phyloP scores from a whole-genome alignment of 1,140 invertebrate species.

The Xylocopa sonorina region DNA sequence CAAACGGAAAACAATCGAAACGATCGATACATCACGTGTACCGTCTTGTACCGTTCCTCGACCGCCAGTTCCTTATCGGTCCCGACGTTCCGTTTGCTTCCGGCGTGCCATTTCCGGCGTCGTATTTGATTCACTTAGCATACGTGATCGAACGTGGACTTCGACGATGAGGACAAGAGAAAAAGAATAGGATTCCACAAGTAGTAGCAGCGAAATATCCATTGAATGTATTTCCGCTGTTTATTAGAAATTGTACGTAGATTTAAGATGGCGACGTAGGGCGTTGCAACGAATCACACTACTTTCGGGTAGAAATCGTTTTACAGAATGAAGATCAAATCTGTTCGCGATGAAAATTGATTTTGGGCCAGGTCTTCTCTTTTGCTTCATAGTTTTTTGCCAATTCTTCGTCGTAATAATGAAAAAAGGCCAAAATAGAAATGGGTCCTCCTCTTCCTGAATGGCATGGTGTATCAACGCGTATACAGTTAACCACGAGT shows the following conservation, averaged over 20 bases:
- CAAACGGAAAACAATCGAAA: slow-evolving; percentile 60
- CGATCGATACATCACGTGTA: slow-evolving; percentile 57
- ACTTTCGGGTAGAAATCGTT: slow-evolving; percentile 18
- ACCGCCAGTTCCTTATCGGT: slow-evolving; percentile 71
- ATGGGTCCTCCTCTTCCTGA: slow-evolving; percentile 44
- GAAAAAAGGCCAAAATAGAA: not conserved
- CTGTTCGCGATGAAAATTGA: slow-evolving; percentile 50
- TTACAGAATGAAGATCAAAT: slow-evolving; percentile 59
- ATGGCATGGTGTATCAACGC: slow-evolving; percentile 38
- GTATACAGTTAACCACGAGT: slow-evolving; percentile 69
- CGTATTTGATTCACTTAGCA: slow-evolving; percentile 54
- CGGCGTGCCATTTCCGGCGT: slow-evolving; percentile 60
- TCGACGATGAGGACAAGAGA: not conserved
- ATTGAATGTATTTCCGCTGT: not conserved
- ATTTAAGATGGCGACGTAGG: not conserved
- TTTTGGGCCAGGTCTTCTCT: slow-evolving; percentile 24
- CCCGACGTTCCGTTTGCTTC: slow-evolving; percentile 64
- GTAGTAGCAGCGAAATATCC: not conserved
- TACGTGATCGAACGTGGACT: slow-evolving; percentile 28
- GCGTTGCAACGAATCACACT: not conserved
- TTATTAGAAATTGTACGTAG: not conserved
- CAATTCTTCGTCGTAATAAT: slow-evolving; percentile 20
- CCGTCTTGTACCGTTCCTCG: slow-evolving; percentile 67
- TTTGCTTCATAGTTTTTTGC: no score
- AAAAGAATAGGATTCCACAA: not conserved